phyloP scores from a whole-genome alignment of 2,113 vertebrate species.

The Chelonoidis abingdonii region DNA sequence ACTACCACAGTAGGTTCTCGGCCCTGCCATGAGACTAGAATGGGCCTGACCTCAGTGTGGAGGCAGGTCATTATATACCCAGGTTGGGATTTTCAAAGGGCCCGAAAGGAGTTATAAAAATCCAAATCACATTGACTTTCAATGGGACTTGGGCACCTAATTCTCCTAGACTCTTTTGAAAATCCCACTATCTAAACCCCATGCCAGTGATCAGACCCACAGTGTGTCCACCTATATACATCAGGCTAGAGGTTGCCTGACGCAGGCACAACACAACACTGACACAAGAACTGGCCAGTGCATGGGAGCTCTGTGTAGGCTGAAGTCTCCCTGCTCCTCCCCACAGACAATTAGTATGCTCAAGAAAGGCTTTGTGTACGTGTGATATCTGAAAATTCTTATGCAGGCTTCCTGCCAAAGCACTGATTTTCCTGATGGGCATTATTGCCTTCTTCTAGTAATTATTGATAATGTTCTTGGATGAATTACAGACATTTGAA shows the following conservation, averaged over 20 bases:
- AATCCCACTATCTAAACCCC: not conserved
- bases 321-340: not conserved
- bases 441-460: conserved; percentile 61
- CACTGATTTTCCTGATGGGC: not conserved
- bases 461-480: conserved; percentile 72
- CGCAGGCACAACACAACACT: not conserved
- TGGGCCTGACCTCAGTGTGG: fast-evolving
- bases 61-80: not conserved
- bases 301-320: not conserved
- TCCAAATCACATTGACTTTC: not conserved
- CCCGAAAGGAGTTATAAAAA: not conserved
- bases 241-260: not conserved
- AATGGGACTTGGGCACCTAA: not conserved
- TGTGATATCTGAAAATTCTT: conserved; percentile 48
- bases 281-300: conserved; percentile 10
- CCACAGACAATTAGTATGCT: conserved; percentile 39
- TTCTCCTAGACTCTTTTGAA: not conserved
- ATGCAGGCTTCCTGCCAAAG: conserved; percentile 60
- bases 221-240: not conserved
- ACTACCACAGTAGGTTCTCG: not conserved
- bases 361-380: conserved; percentile 40
- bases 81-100: not conserved
- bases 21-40: not conserved
- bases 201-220: not conserved
- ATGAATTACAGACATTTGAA: conserved; percentile 73